phyloP scores from a whole-genome alignment of 2,113 vertebrate species.

The Dinomys branickii region DNA sequence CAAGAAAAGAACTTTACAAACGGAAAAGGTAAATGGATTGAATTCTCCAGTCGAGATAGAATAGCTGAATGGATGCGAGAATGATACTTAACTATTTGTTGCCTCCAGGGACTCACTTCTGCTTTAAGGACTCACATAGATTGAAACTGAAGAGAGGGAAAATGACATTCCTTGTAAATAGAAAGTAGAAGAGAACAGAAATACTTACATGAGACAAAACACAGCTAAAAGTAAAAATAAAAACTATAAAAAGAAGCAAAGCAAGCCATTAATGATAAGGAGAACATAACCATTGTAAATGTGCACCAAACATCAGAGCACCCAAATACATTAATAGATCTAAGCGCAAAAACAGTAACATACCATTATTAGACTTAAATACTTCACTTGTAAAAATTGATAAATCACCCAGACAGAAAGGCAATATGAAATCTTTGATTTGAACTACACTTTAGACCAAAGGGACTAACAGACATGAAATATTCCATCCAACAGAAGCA shows the following conservation, averaged over 20 bases:
- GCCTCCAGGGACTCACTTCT: too few relatives aligned
- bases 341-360: neutral
- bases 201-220: too few relatives aligned
- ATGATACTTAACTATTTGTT: too few relatives aligned
- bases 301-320: neutral
- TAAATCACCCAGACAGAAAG: neutral
- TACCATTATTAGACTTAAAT: neutral
- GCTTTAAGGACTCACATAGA: too few relatives aligned
- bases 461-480: neutral
- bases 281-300: too few relatives aligned
- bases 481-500: neutral
- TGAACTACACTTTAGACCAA: neutral
- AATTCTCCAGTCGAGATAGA: too few relatives aligned
- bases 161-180: too few relatives aligned
- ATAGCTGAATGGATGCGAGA: too few relatives aligned
- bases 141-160: too few relatives aligned
- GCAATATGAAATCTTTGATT: neutral
- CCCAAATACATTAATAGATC: neutral
- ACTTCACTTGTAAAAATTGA: neutral
- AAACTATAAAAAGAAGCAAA: neutral
- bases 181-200: too few relatives aligned
- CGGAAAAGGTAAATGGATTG: too few relatives aligned
- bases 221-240: neutral
- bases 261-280: neutral
- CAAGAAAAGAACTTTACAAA: too few relatives aligned